Evolutionary conservation across 2,797 vertebrate genomes (phyloP).

Genomic region (Diplodus sargus): DNA sequence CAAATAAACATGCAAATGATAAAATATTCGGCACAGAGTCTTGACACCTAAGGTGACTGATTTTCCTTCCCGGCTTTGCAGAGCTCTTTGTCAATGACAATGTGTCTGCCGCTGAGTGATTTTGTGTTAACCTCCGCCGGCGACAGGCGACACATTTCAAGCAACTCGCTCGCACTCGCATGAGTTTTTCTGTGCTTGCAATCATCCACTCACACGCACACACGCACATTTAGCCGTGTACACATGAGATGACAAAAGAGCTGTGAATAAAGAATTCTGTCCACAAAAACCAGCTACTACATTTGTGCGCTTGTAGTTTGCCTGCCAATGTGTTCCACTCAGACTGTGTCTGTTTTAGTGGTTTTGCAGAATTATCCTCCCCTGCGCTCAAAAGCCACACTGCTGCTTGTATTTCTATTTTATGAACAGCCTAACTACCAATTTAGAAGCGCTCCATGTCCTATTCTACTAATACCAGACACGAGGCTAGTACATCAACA

Average conservation of each 20-base stretch:
- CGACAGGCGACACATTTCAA: conserved; percentile 68
- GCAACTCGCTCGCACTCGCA: conserved; percentile 41
- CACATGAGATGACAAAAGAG: conserved; percentile 51
- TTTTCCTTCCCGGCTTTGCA: conserved; percentile 57
- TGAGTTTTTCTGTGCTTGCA: conserved; percentile 43
- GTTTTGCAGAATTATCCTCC: conserved; percentile 43
- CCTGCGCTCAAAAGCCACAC: conserved; percentile 2
- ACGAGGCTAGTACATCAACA: conserved; percentile 35
- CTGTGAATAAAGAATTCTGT: conserved; percentile 45
- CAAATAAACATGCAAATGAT: conserved; percentile 84
- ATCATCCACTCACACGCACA: conserved; percentile 20
- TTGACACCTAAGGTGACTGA: conserved; percentile 76
- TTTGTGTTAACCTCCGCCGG: conserved; percentile 73
- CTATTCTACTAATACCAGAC: conserved; percentile 45
- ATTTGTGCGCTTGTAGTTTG: conserved; percentile 41
- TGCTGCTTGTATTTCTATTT: conserved; percentile 40
- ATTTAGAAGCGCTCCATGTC: conserved; percentile 37
- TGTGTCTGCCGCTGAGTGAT: conserved; percentile 70
- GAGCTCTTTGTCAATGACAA: conserved; percentile 78
- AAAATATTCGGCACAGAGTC: conserved; percentile 72
- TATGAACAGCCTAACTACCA: conserved; percentile 42
- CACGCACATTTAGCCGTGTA: neutral
- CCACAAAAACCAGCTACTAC: conserved; percentile 19
- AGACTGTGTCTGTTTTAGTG: conserved; percentile 22
- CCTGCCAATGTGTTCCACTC: conserved; percentile 18